Evolutionary conservation across 2,888 invertebrate species (phyloP), one percentile per base, ranked within the genome.

Genomic region (Synergus gifuensis): DNA sequence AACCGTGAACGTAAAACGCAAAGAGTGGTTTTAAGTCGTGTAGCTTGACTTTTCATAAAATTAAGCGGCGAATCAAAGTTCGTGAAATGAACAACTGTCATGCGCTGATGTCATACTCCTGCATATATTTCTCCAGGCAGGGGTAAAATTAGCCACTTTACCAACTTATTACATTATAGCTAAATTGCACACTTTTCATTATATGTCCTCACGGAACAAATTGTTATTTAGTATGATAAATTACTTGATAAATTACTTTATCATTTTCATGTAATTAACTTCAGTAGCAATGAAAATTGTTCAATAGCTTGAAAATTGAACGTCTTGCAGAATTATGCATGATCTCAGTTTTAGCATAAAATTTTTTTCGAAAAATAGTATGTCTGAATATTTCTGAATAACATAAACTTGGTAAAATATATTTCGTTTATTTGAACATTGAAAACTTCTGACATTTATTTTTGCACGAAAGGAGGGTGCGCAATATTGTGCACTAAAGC

Each of bases 21-120:
- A 28, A 73, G 49, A 73, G 73, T 49, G 73, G 36, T 54, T 73
- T 73, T 73, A 73, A 73, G 40, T 73, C 73, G 54, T 58, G 73
- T 58, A 40, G 73, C 54, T 54, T 54, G n/a, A 54, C 54, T 73
- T 73, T 73, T 54, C 46, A 67, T 40, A 36, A 73, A 40, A 73
- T 73, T 49, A 73, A 73, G 54, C 73, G 73, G 73, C 54, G 54
- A 73, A 73, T 73, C 73, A 73, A 73, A 73, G 73, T 40, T 73
- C 54, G 54, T 54, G 54, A 22, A 73, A 73, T 46, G 22, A 36
- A 73, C 54, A 54, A 73, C 49, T 73, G 73, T 73, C 73, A 54
- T 36, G 28, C 16, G 54, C 73, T 73, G n/a, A n/a, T n/a, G 49
- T 73, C 73, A 73, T 62, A 22, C 28, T 62, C 28, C 12, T 62